phyloP scores from a whole-genome alignment of 92 coral and sea anemone species.

The Ricordea florida region DNA sequence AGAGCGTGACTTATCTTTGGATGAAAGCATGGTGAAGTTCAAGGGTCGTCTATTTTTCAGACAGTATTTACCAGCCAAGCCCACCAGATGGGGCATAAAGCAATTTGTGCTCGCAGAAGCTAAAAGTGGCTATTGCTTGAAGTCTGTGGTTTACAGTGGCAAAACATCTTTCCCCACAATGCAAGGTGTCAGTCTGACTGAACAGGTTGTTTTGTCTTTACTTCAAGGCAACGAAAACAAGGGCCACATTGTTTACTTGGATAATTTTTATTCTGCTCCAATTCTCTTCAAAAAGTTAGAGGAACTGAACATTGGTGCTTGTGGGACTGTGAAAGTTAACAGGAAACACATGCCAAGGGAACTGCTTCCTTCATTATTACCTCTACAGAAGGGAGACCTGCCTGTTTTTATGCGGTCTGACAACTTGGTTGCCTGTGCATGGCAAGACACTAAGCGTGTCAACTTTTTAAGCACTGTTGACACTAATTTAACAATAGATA shows the following conservation, averaged over 20 bases:
- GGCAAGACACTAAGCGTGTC: constrained; percentile 59
- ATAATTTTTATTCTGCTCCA: constrained; percentile 36
- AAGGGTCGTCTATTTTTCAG: constrained; percentile 42
- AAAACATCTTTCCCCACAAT: constrained; percentile 11
- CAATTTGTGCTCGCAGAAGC: constrained; percentile 55
- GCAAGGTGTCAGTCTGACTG: constrained; percentile 22
- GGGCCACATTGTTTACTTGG: constrained; percentile 35
- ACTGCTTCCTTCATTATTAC: constrained; percentile 16
- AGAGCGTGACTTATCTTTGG: constrained; percentile 45
- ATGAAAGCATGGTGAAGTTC: constrained; percentile 71
- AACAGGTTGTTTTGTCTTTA: constrained; percentile 35
- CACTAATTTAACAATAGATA: constrained; percentile 41
- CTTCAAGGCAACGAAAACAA: constrained; percentile 41
- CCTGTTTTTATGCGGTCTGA: constrained; percentile 55
- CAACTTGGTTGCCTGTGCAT: constrained; percentile 51
- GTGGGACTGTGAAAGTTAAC: constrained; percentile 60
- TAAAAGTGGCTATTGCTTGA: constrained; percentile 45
- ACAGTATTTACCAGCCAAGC: constrained; percentile 62
- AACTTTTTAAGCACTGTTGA: constrained; percentile 38
- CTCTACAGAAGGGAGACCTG: constrained; percentile 36
- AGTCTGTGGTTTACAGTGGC: constrained; percentile 45
- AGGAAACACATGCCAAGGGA: constrained; percentile 45
- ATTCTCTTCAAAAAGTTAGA: constrained; percentile 20
- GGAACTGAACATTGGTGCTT: constrained; percentile 36
- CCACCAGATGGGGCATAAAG: constrained; percentile 62